These are phyloP conservation scores for Metaphire vulgaris DNA, from an alignment of 1,140 invertebrate genomes.

Conservation along the genomic window DNA sequence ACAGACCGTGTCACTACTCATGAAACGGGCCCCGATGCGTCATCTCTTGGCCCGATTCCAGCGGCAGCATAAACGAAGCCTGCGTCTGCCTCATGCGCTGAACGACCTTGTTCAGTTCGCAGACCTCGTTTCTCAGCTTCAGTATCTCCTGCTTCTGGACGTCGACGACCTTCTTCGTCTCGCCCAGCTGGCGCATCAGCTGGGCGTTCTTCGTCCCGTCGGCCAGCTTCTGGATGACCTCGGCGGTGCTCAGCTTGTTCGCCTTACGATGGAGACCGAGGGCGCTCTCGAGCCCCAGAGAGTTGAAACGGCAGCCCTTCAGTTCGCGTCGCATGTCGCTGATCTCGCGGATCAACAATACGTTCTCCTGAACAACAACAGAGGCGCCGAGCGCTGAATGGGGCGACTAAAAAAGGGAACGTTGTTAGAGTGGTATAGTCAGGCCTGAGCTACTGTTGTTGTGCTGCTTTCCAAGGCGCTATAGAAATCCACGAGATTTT, in stretches of 20 bases:
- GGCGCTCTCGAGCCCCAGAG: conserved; percentile 64
- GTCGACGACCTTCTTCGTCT: conserved; percentile 51
- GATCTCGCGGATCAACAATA: conserved; percentile 66
- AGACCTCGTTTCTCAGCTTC: conserved; percentile 35
- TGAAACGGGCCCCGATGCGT: no score
- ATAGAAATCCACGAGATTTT: no score
- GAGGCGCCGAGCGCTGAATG: no score
- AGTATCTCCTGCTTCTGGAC: conserved; percentile 49
- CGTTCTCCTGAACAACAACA: conserved; percentile 65
- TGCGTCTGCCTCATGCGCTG: no score
- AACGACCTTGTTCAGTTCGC: background rate
- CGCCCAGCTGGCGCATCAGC: conserved; percentile 59
- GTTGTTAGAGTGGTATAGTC: no score
- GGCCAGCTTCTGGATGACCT: conserved; percentile 58
- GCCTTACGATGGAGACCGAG: conserved; percentile 57
- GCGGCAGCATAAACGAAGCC: no score
- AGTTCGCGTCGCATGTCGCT: conserved; percentile 65
- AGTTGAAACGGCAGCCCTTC: conserved; percentile 59
- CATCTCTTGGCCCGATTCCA: no score
- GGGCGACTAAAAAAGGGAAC: no score
- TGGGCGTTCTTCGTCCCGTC: conserved; percentile 58
- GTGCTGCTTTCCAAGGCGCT: no score
- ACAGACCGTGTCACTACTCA: no score
- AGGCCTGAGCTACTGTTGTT: no score
- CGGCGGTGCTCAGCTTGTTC: conserved; percentile 54